Conservation (phyloP, 2,797 vertebrate species). For the Pteropus rufus region DNA sequence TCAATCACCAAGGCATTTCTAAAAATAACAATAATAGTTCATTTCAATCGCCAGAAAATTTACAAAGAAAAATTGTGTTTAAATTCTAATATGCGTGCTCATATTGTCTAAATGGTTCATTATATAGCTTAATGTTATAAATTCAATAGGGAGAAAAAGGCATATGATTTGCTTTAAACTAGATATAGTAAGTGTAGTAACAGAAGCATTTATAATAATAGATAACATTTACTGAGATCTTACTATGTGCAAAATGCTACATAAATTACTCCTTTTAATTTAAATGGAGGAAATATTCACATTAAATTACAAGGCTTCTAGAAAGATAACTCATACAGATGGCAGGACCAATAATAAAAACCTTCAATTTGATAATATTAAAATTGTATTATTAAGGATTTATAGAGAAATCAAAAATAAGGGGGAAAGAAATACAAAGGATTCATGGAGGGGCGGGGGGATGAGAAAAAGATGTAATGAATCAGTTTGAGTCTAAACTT, state of each 20-base stretch:
- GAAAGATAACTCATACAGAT: not conserved
- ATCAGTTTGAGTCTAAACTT: not conserved
- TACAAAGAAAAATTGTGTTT: not conserved
- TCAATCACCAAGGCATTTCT: not conserved
- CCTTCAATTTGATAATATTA: not conserved
- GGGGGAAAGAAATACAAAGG: not conserved
- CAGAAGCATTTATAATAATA: not conserved
- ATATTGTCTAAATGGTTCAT: not conserved
- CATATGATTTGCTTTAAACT: not conserved
- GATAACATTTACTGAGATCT: not conserved
- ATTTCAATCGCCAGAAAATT: slow-evolving; percentile 28
- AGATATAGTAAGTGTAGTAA: not conserved
- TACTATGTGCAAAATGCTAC: not conserved
- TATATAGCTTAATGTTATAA: not conserved
- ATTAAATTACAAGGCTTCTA: slow-evolving; percentile 9
- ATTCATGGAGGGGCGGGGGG: not conserved
- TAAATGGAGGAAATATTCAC: not conserved
- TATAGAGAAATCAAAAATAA: not conserved
- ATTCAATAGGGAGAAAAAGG: not conserved
- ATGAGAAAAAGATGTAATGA: not conserved
- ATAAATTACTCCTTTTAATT: not conserved
- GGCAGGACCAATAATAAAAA: not conserved
- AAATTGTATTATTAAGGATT: not conserved
- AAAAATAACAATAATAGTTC: not conserved
- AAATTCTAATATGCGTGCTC: not conserved